phyloP scores from a whole-genome alignment of 2,797 vertebrate genomes.

The Cyclura pinguis region DNA sequence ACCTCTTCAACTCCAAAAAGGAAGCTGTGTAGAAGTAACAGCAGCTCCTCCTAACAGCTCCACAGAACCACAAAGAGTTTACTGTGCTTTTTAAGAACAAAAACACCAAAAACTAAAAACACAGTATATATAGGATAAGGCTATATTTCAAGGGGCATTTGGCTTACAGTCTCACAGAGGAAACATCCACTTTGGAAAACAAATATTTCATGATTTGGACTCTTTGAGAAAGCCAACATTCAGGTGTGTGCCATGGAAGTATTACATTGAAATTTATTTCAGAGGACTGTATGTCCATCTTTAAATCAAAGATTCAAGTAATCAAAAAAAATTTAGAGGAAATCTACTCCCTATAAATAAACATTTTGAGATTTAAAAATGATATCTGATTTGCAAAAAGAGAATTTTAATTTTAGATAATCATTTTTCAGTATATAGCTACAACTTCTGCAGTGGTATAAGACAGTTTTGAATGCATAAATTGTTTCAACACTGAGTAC shows the following conservation, averaged over 20 bases:
- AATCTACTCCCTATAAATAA: neutral
- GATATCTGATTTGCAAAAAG: neutral
- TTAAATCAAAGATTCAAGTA: neutral
- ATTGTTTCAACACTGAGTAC: neutral
- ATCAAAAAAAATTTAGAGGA: neutral
- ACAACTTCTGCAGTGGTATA: neutral
- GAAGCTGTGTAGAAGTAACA: no score
- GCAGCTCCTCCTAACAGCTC: no score
- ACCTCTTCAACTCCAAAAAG: no score
- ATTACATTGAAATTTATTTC: neutral
- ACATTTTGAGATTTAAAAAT: neutral
- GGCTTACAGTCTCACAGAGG: neutral
- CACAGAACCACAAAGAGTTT: no score
- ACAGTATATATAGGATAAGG: neutral
- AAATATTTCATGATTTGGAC: neutral
- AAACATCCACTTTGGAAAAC: neutral
- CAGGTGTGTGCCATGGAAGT: neutral
- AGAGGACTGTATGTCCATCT: neutral
- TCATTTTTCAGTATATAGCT: neutral
- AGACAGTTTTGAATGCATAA: neutral
- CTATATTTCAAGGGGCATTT: neutral
- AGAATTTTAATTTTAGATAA: neutral
- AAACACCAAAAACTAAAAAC: constrained; percentile 21
- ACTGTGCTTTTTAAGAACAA: neutral
- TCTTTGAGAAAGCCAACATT: neutral